Evolutionary conservation across 2,113 vertebrate genomes (phyloP).

Genomic region (Argyrosomus japonicus): DNA sequence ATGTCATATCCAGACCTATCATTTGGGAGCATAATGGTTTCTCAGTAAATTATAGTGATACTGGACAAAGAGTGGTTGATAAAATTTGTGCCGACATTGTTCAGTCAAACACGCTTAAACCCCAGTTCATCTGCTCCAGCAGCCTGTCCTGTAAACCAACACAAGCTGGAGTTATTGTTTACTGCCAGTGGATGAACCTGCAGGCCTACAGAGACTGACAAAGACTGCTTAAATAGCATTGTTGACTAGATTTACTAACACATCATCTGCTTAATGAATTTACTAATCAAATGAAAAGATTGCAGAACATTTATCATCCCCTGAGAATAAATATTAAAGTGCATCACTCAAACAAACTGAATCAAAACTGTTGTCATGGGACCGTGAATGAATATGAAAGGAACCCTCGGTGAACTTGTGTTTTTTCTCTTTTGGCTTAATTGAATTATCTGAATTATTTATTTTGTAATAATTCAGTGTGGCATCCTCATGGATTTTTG

Average conservation of each 20-base stretch:
- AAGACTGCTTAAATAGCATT: background rate
- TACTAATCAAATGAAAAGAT: background rate
- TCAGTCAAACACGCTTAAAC: background rate
- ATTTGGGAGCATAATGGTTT: background rate
- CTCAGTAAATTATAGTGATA: background rate
- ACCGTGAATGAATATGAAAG: background rate
- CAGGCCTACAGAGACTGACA: background rate
- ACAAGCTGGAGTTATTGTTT: background rate
- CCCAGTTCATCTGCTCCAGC: too few relatives aligned
- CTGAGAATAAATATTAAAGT: background rate
- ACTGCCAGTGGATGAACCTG: constrained; percentile 2
- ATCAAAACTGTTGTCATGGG: background rate
- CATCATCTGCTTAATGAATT: background rate
- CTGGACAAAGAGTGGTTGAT: background rate
- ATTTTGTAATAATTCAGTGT: background rate
- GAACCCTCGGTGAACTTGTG: background rate
- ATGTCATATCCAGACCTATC: background rate
- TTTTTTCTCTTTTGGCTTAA: background rate
- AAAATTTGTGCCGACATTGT: background rate
- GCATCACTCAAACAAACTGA: background rate
- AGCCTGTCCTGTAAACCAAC: background rate
- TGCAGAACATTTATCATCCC: background rate
- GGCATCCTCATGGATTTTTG: background rate
- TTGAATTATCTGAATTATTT: background rate
- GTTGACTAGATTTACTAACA: background rate